Base-by-base conservation (phyloP, 2,888 invertebrate genomes). In the Hydropsyche betteni region DNA sequence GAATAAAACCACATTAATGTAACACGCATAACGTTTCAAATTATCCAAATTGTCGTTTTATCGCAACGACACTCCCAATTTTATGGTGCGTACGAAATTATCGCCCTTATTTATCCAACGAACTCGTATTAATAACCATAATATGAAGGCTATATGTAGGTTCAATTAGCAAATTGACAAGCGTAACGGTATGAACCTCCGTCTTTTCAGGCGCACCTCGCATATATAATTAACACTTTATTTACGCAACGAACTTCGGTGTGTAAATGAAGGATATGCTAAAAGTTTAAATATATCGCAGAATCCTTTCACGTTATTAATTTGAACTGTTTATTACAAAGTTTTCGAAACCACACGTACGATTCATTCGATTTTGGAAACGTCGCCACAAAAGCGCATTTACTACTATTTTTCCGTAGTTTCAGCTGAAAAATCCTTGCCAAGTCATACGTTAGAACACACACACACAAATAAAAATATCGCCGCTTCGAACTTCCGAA, bases 161-260 rank as follows among this genome's bases (percentile, higher is more conserved):
- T 55, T 34, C 64, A 64, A 64, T 64, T 64, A 64, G 64, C 36
- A 64, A 64, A 64, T 64, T 64, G 64, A 64, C 64, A n/a, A 24
- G 14, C 34, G 36, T 36, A 64, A 64, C 34, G 14, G 34, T 36
- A 36, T 64, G 44, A 36, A 34, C 12, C 33, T 3, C n/a, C 64
- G 64, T 64, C 64, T 64, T 64, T 44, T 36, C 33, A 3, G 58
- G 8, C 64, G 12, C 34, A 36, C 64, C 64, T 64, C 34, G 34
- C 64, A 34, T 64, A 6, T 4, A 36, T 64, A 36, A 64, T 64
- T 64, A 36, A 36, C 34, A 58, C 58, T 58, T 24, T 64, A 36
- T 64, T 36, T 24, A 24, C 36, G 34, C 8, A 8, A 58, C 58
- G 24, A 44, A 44, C 44, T 44, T 44, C 44, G 24, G 24, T 24